phyloP scores from a whole-genome alignment of 30 jellyfish, hydroid and myxozoan genomes.

The Chironex yamaguchii region DNA sequence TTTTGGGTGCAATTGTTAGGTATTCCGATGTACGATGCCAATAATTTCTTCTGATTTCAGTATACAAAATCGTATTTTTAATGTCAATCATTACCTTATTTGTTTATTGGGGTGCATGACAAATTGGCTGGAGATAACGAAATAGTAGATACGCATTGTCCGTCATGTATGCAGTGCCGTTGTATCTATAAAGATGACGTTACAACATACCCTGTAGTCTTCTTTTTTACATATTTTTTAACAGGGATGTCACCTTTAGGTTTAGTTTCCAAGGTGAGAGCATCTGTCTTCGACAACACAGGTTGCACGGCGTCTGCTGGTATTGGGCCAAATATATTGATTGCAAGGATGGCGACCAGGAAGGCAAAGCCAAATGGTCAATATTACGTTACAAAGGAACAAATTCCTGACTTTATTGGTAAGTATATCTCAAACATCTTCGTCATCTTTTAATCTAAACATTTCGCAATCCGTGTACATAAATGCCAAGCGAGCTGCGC shows the following conservation, averaged over 20 bases:
- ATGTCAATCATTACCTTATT: no score
- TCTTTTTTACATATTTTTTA: not conserved
- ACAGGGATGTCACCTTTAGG: conserved; percentile 64
- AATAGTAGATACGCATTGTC: no score
- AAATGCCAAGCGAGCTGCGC: no score
- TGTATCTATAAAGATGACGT: not conserved
- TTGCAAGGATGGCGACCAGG: conserved; percentile 91
- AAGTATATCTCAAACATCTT: no score
- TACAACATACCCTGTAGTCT: not conserved
- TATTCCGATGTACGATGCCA: no score
- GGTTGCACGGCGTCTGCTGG: conserved; percentile 96
- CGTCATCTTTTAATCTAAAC: no score
- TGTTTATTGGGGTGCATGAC: no score
- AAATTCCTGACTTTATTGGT: conserved; percentile 82
- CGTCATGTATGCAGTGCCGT: not conserved
- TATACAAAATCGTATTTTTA: no score
- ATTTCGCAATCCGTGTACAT: no score
- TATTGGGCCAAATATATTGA: conserved; percentile 65
- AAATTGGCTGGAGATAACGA: no score
- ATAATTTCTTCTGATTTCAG: no score
- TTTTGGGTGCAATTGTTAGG: no score
- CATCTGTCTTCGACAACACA: conserved; percentile 52
- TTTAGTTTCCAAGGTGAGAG: conserved; percentile 73
- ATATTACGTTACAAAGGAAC: conserved; percentile 51
- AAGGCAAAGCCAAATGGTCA: conserved; percentile 97